Conservation (phyloP, 2,797 vertebrate genomes). For the Phalanger gymnotis region DNA sequence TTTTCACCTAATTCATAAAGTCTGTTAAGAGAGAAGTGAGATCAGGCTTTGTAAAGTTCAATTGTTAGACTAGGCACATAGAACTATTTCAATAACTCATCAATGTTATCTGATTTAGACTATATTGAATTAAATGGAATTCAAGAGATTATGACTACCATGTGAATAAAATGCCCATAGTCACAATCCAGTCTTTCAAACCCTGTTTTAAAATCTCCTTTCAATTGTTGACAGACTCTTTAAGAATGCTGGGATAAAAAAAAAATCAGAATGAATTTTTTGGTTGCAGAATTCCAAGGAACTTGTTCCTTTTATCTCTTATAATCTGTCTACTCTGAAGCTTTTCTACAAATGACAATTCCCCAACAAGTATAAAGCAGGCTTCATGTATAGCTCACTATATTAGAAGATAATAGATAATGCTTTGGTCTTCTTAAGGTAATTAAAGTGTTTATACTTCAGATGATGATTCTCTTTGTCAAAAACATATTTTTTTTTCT, state of each 20-base stretch:
- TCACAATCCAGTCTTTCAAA: conserved; percentile 71
- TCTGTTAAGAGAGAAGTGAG: conserved; percentile 34
- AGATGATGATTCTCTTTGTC: conserved; percentile 24
- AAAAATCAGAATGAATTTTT: conserved; percentile 65
- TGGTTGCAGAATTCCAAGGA: conserved; percentile 58
- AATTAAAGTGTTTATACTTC: conserved; percentile 41
- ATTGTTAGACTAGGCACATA: conserved; percentile 58
- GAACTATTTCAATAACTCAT: conserved; percentile 71
- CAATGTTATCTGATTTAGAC: not conserved
- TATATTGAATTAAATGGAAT: conserved; percentile 65
- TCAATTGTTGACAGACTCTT: conserved; percentile 29
- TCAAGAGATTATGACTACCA: conserved; percentile 58
- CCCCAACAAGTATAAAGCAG: not conserved
- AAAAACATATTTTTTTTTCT: conserved; percentile 50
- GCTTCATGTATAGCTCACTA: not conserved
- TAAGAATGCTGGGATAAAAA: not conserved
- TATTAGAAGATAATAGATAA: conserved; percentile 13
- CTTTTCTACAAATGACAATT: conserved; percentile 51
- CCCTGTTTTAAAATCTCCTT: conserved; percentile 63
- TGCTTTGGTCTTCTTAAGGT: conserved; percentile 21
- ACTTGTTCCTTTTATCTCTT: conserved; percentile 53
- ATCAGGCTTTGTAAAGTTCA: conserved; percentile 31
- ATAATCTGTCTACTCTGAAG: conserved; percentile 31
- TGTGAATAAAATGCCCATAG: conserved; percentile 50
- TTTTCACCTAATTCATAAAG: conserved; percentile 1